Base-by-base conservation (phyloP, 2,113 vertebrate genomes). In the Barnardius zonarius region DNA sequence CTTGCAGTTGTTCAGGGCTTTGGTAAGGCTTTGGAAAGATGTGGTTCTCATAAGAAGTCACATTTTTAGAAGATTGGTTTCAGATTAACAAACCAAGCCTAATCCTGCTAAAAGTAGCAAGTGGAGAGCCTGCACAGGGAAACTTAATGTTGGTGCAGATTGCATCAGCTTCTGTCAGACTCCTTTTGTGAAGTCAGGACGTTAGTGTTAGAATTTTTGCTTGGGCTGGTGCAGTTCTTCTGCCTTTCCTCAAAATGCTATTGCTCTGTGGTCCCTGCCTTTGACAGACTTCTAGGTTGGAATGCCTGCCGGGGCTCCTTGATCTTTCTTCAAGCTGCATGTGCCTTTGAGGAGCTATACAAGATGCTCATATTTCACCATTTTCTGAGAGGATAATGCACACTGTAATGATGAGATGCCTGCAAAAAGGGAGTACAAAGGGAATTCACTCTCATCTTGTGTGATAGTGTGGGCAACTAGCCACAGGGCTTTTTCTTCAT, bases 1-100 rank as follows among this genome's bases (percentile, higher is more conserved):
- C 37, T 70, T 75, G 51, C 23, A 55, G 20, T 46, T 66, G 15
- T 39, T 81, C 28, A 18, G 54, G 35, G 28, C 63, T 80, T 63
- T 67, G 62, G 13, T 62, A 4, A 31, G 54, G 55, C 68, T 86
- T 92, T 1, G 2, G 43, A 75, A 78, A 62, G 33, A 41, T 7
- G 2, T 0, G 1, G 28, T 61, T 85, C 33, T 76, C 19, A 0
- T 61, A 62, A 39, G 82, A 70, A 75, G 46, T 15, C 5, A 1
- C 11, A 2, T 23, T 84, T 85, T 82, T 76, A 69, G 48, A 62
- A 39, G 48, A 49, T 6, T 25, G 3, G 41, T 59, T 89, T 52
- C 74, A 72, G 63, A 18, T 46, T 41, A 55, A 8, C 2, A 33
- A 39, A n/a, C 61, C 30, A 63, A 78, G 24, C 51, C 66, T 37